phyloP scores from a whole-genome alignment of 2,797 vertebrate genomes.

The Halcyon leucocephala region DNA sequence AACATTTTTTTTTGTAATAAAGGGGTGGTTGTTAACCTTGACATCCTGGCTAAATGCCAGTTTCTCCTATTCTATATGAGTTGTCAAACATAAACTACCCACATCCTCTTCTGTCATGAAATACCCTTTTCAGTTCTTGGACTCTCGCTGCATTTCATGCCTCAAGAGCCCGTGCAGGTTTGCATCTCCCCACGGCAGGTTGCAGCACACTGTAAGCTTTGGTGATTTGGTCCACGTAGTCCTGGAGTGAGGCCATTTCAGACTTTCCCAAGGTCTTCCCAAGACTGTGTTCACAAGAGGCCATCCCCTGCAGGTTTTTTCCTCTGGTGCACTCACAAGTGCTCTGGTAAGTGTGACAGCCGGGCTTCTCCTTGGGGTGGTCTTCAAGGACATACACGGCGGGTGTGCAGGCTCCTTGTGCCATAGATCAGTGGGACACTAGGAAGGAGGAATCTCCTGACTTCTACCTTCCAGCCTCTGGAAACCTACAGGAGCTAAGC shows the following conservation, averaged over 20 bases:
- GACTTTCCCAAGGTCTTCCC: neutral
- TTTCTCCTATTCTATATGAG: neutral
- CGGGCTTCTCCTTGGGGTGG: neutral
- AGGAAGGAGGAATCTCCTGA: neutral
- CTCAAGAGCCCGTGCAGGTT: neutral
- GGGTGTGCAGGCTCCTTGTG: neutral
- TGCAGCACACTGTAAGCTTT: neutral
- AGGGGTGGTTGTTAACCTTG: constrained; percentile 43
- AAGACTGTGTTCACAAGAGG: neutral
- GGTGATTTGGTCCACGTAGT: rapidly evolving
- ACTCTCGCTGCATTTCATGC: neutral
- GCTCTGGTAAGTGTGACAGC: neutral
- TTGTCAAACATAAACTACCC: neutral
- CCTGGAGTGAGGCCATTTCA: neutral
- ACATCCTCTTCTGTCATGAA: neutral
- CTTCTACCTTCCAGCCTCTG: neutral
- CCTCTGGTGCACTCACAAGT: neutral
- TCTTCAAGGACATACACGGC: rapidly evolving
- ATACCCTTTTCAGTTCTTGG: neutral
- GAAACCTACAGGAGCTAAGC: neutral
- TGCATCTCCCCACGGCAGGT: neutral
- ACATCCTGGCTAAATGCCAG: constrained; percentile 9
- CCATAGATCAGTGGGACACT: neutral
- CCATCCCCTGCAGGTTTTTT: neutral
- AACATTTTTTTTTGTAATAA: neutral